Evolutionary conservation across 2,113 vertebrate genomes (phyloP).

Genomic region (Callipepla squamata): DNA sequence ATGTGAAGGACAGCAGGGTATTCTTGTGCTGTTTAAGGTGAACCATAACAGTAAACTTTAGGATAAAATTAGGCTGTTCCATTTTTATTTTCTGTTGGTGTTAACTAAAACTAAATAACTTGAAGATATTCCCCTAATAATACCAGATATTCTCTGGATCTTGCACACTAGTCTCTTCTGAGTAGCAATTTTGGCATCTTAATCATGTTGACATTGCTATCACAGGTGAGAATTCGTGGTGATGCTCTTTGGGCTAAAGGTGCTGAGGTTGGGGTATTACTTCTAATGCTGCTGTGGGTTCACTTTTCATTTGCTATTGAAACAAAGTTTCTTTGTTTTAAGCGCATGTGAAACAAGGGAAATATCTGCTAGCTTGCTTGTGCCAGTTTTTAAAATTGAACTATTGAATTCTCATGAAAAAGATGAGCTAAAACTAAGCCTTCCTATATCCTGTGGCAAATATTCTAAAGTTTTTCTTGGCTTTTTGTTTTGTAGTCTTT

Average conservation of each 20-base stretch:
- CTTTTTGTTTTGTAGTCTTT: conserved; percentile 67
- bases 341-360: conserved; percentile 6
- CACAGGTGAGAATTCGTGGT: not conserved
- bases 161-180: not conserved
- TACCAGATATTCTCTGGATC: not conserved
- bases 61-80: not conserved
- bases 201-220: not conserved
- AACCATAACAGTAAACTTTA: not conserved
- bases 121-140: not conserved
- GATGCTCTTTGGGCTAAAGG: not conserved
- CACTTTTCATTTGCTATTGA: not conserved
- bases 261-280: not conserved
- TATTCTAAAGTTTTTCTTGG: conserved; percentile 39
- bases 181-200: not conserved
- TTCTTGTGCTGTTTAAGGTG: not conserved
- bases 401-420: not conserved
- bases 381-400: not conserved
- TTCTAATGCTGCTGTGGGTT: not conserved
- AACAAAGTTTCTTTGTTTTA: not conserved
- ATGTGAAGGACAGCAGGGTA: not conserved
- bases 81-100: not conserved
- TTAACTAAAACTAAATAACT: not conserved
- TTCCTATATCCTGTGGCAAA: conserved; percentile 45
- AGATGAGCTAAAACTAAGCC: conserved; percentile 23
- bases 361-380: not conserved